Evolutionary conservation across 2,797 vertebrate species (phyloP), one percentile per base, ranked within the genome.

Genomic region (Falco novaeseelandiae): DNA sequence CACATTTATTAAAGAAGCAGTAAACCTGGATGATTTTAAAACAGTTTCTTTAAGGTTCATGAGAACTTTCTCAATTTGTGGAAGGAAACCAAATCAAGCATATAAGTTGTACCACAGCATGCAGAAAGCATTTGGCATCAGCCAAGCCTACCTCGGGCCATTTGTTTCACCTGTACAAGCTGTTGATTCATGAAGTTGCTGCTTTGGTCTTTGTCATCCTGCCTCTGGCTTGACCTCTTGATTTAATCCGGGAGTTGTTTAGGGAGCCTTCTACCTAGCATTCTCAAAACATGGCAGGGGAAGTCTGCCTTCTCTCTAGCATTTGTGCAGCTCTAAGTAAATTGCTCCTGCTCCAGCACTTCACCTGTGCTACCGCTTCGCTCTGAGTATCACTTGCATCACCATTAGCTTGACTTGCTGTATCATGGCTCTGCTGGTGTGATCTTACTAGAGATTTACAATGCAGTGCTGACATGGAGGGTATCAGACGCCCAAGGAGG

Each of bases 321-420:
- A 76, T 84, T 87, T 90, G 67, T 92, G 86, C 79, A 81, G 51
- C 63, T 96, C 79, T 63, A 63, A 81, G 85, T 90, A 94, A 96
- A 93, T 84, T 79, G 73, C 40, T 94, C 58, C 66, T 90, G 57
- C 83, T 95, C 77, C 83, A 93, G 77, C 73, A 69, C 77, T 94
- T 91, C 90, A 82, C 83, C 70, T 79, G 90, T 83, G 88, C 86
- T 83, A 57, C 73, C 70, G 65, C 80, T 94, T 90, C 0, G 0
- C 40, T 96, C 79, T 55, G 63, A 90, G 48, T 51, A 70, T 63
- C 71, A 12, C 52, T 26, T 61, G 65, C 54, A 38, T 86, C 87
- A 63, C 52, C 65, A 19, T 78, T 78, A 74, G n/a, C 36, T 61
- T 42, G n/a, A 58, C 90, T 89, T 85, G 73, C 22, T 26, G 55